Base-by-base conservation (phyloP, 2,888 invertebrate genomes). In the Furcula furcula region DNA sequence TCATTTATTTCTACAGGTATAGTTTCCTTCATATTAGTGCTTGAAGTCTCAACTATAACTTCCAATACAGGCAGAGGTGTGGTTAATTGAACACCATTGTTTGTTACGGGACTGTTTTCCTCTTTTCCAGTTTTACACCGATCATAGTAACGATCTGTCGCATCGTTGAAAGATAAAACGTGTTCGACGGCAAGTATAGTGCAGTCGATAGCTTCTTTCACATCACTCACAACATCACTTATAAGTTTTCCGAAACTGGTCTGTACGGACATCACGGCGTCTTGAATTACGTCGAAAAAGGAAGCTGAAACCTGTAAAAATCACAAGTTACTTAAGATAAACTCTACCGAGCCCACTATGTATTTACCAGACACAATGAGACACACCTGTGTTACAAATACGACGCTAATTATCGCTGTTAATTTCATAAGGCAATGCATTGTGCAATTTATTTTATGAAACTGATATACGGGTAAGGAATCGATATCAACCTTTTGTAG, bases 131-230 rank as follows among this genome's bases (percentile, higher is more conserved):
- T 46, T 34, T 39, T 20, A 40, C 65, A 65, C 43, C 53, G 57
- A 1, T 59, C 36, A 39, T 61, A 46, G 38, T 57, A 55, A 22
- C 47, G 53, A 23, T 40, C 28, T 11, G 55, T 39, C 19, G 55
- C 48, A 14, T 54, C 50, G 3, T 43, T 50, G 12, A 55, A 34
- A 7, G 53, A 46, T 15, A 80, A 40, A n/a, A 68, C 75, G 46
- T 76, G 59, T 56, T 80, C 78, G 16, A 85, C 71, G 0, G 82
- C 78, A 20, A 76, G 56, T 40, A 85, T 61, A 2, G 85, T 79
- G 41, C 85, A 84, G 22, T 81, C 77, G 15, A 82, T 66, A 1
- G 79, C 78, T 14, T 75, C 74, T 42, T 65, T 71, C n/a, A 84
- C 66, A 46, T 85, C 85, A 19, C 62, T 55, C 6, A 75, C 73